Base-by-base conservation (phyloP, 2,797 vertebrate species). In the Sparus aurata region DNA sequence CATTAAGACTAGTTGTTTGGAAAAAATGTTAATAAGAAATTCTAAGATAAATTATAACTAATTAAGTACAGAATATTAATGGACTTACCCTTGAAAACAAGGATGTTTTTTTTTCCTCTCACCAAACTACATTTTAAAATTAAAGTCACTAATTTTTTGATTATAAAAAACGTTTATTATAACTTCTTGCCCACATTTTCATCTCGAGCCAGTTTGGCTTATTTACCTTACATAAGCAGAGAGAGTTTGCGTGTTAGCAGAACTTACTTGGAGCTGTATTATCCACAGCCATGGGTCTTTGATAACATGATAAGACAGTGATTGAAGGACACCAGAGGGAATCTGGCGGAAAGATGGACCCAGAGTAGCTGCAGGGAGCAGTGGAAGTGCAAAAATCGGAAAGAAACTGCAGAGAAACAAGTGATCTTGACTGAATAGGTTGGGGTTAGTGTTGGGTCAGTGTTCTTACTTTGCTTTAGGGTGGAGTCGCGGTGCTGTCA, bases 281-380 rank as follows among this genome's bases (percentile, higher is more conserved):
- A 27, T 79, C 46, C 50, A 27, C 38, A 58, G 54, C 67, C 77
- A 50, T 3, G 34, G 50, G 79, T 58, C 63, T 58, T 22, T 54
- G 68, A 78, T 76, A 73, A 75, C 75, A 86, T 63, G 68, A 72
- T 61, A 54, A 84, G 69, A 73, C 64, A 76, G 66, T 57, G 62
- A 74, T 70, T 66, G 64, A 75, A 65, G 77, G 69, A 68, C 61
- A 69, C 61, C 20, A 55, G 46, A 34, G 55, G 64, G 15, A 52
- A 58, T 55, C 34, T 47, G 43, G 61, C 59, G 45, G 54, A 72
- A 34, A 69, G 30, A 55, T 60, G 22, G 75, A 77, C 64, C 64
- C 61, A 20, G 60, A 73, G 49, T 65, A 73, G 46, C 20, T 23
- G 8, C 63, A 18, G 22, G 50, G 30, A 50, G 69, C 52, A 20